Conservation (phyloP, 2,797 vertebrate genomes). For the Melanotaenia boesemani region DNA sequence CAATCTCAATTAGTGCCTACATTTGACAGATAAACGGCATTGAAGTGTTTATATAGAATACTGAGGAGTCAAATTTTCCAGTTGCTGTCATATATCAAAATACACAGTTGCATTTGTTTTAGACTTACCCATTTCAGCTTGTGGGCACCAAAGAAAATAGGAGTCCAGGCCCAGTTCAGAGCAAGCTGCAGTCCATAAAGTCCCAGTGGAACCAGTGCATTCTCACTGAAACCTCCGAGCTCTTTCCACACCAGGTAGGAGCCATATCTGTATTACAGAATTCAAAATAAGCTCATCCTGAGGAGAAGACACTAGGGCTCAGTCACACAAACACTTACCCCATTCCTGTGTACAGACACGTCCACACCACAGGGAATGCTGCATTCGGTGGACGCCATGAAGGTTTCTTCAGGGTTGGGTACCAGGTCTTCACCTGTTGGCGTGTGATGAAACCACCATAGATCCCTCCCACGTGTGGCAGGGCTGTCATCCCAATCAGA, state of each 20-base stretch:
- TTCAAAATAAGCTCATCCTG: background rate
- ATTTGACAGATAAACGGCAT: background rate
- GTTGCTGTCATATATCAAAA: background rate
- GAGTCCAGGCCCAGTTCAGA: slow-evolving; percentile 91
- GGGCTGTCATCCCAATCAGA: slow-evolving; percentile 80
- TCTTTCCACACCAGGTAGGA: slow-evolving; percentile 94
- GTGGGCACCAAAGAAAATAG: slow-evolving; percentile 87
- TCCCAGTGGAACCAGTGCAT: slow-evolving; percentile 87
- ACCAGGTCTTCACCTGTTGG: slow-evolving; percentile 83
- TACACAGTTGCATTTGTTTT: background rate
- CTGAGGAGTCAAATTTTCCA: background rate
- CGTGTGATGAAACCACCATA: slow-evolving; percentile 77
- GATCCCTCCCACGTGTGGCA: slow-evolving; percentile 84
- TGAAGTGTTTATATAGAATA: background rate
- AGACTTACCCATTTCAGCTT: slow-evolving; percentile 85
- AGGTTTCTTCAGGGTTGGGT: slow-evolving; percentile 81
- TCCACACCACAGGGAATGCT: slow-evolving; percentile 84
- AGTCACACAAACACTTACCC: slow-evolving; percentile 69
- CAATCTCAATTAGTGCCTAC: slow-evolving; percentile 80
- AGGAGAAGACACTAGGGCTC: background rate
- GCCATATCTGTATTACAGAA: slow-evolving; percentile 80
- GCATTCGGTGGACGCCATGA: slow-evolving; percentile 85
- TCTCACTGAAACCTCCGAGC: slow-evolving; percentile 87
- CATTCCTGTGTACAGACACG: slow-evolving; percentile 85
- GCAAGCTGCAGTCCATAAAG: slow-evolving; percentile 89